Evolutionary conservation across 2,888 invertebrate species (phyloP).

Genomic region (Pristionchus maxplancki): DNA sequence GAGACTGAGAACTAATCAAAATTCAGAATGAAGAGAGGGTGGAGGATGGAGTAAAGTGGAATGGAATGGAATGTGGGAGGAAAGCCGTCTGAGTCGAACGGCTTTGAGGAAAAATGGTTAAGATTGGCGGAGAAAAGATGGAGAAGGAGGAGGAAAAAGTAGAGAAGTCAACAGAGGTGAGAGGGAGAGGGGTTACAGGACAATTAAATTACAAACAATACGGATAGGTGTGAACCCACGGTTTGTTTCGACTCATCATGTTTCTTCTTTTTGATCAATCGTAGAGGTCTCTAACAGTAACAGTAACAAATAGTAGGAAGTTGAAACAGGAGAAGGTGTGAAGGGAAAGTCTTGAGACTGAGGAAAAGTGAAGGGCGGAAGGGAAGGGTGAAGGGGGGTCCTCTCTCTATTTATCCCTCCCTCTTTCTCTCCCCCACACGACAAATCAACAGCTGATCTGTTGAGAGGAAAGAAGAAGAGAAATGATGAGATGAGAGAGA

Average conservation of each 20-base stretch:
- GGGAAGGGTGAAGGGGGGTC: too few species aligned
- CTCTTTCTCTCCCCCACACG: not conserved
- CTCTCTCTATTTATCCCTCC: constrained; percentile 8
- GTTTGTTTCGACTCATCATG: too few species aligned
- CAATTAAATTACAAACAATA: not conserved
- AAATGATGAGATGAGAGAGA: constrained; percentile 12
- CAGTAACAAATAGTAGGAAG: not conserved
- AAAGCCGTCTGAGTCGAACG: constrained; percentile 19
- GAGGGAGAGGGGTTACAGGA: constrained; percentile 2
- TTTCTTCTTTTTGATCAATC: not conserved
- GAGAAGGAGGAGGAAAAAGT: not conserved
- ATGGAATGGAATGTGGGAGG: not conserved
- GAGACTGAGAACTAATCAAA: not conserved
- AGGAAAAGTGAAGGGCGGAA: not conserved
- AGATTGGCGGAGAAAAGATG: constrained; percentile 8
- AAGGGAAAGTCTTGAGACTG: not conserved
- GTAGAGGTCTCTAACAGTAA: not conserved
- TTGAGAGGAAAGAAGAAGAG: constrained; percentile 31
- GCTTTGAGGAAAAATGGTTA: not conserved
- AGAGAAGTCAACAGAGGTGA: not conserved
- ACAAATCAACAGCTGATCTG: constrained; percentile 44
- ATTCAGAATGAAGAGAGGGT: not conserved
- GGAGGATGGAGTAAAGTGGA: constrained; percentile 12
- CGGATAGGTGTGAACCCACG: not conserved
- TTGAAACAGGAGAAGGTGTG: not conserved